Base-by-base conservation (phyloP, 2,113 vertebrate species). In the Lepidothrix coronata region DNA sequence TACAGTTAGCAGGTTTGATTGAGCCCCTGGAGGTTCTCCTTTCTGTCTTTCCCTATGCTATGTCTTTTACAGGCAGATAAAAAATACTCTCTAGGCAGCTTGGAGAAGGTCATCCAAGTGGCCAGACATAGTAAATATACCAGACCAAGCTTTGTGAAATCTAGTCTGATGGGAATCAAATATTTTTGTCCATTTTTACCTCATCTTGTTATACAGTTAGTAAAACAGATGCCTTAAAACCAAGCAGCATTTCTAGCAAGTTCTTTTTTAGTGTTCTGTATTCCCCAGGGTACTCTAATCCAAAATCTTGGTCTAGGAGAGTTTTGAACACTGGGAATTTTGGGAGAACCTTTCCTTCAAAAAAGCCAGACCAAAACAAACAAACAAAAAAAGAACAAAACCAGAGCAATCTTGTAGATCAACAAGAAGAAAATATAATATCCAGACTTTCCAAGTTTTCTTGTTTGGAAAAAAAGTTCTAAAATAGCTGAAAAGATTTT, bases 1-100 rank as follows among this genome's bases (percentile, higher is more conserved):
- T 96, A 58, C 46, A 81, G 54, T 97, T 93, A 84, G 39, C 39
- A 80, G 28, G 75, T 88, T 96, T 96, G 62, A 88, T 86, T 95
- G 31, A 46, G n/a, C 8, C 65, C 54, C 20, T 44, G 3, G 76
- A 81, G 54, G 23, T 74, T 90, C 39, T 39, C 10, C 24, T 75
- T 88, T 88, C 90, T 59, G 30, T 85, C 51, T 63, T 85, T 95
- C n/a, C n/a, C 37, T 58, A 51, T 12, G 2, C n/a, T 89, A 85
- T 78, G 28, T 46, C 24, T 96, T 96, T 95, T 66, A 88, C 30
- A 94, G 85, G 83, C 58, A 76, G n/a, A 85, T 93, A 84, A 67
- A 94, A 71, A 85, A 35, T 17, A 73, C 12, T 85, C 43, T 72
- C 73, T 83, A 73, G 84, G 83, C 43, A 7, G 9, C n/a, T 83